Evolutionary conservation across 2,888 invertebrate genomes (phyloP).

Genomic region (Neocrepidodera transversa): DNA sequence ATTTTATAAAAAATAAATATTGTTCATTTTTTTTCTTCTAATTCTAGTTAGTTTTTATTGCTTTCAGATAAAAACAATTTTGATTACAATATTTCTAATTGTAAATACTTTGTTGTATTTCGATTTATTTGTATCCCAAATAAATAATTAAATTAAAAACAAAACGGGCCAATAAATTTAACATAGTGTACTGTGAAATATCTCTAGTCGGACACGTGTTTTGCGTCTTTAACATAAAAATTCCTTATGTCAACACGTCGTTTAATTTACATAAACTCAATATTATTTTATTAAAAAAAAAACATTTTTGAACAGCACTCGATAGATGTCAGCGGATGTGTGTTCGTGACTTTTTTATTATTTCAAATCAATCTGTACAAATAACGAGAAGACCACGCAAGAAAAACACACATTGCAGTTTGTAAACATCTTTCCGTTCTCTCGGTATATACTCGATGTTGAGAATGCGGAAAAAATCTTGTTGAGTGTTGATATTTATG

Average conservation of each 20-base stretch:
- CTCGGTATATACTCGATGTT: not conserved
- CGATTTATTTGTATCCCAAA: too few relatives aligned
- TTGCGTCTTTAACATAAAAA: not conserved
- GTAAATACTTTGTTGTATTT: too few relatives aligned
- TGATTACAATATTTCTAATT: too few relatives aligned
- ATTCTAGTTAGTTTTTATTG: too few relatives aligned
- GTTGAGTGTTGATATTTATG: not conserved
- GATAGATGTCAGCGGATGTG: slow-evolving; percentile 5
- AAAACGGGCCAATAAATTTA: too few relatives aligned
- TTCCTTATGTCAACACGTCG: not conserved
- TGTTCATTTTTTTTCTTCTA: too few relatives aligned
- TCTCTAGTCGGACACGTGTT: not conserved
- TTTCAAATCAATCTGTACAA: slow-evolving; percentile 1
- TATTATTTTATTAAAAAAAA: not conserved
- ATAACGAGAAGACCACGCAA: not conserved
- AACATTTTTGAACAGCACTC: not conserved
- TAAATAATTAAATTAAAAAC: not conserved
- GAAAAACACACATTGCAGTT: not conserved
- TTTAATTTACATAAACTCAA: not conserved
- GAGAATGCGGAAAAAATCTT: not conserved
- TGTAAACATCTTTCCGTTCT: not conserved
- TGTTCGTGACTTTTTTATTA: slow-evolving; percentile 17
- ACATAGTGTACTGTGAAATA: too few relatives aligned
- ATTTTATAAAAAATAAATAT: too few relatives aligned
- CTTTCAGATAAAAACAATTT: too few relatives aligned